Evolutionary conservation across 1,140 invertebrate genomes (phyloP).

Genomic region (Adoxophyes honmai): DNA sequence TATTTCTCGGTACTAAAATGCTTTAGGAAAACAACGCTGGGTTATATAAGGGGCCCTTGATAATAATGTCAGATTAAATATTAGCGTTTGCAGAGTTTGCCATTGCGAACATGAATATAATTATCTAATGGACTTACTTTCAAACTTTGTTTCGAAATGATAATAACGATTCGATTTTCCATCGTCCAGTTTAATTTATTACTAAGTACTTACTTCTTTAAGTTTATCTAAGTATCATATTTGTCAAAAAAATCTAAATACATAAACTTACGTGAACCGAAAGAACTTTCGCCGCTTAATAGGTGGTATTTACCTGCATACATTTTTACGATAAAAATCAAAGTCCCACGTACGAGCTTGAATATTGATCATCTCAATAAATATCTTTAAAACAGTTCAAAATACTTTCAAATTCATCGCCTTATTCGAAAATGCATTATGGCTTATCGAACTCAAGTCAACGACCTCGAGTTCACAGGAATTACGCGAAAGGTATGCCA

Average conservation of each 20-base stretch:
- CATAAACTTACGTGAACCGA: neutral
- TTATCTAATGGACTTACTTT: no score
- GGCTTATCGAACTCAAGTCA: slow-evolving; percentile 32
- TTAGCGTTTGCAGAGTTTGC: no score
- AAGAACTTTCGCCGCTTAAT: slow-evolving; percentile 2
- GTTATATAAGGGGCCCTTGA: no score
- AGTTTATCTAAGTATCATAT: no score
- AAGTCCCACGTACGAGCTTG: neutral
- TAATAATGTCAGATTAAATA: no score
- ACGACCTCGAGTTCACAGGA: slow-evolving; percentile 47
- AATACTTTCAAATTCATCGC: slow-evolving; percentile 4
- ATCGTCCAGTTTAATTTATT: no score
- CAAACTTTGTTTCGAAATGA: no score
- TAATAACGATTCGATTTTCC: no score
- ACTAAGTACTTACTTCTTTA: no score
- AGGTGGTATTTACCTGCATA: neutral
- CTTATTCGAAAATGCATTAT: slow-evolving; percentile 14
- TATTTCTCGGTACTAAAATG: no score
- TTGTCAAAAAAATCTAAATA: neutral
- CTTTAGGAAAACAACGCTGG: no score
- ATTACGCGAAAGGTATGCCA: slow-evolving; percentile 56
- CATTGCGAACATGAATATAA: no score
- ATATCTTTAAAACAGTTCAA: neutral
- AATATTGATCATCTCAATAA: slow-evolving; percentile 4
- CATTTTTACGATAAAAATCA: slow-evolving; percentile 1